phyloP scores from a whole-genome alignment of 2,888 invertebrate species.

The Drosophila cracens region DNA sequence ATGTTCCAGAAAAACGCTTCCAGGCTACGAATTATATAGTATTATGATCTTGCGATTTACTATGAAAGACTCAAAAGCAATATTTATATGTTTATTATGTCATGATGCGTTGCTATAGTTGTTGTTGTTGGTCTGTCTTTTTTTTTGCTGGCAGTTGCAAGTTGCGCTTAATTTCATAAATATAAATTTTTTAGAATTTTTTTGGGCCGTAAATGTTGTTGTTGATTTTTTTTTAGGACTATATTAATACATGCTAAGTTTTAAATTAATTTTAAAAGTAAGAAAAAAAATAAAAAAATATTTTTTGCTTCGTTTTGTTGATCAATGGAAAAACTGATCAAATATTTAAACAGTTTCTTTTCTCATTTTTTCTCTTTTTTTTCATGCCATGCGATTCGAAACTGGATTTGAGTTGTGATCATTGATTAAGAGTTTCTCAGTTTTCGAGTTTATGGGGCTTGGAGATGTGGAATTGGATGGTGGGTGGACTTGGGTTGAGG shows the following conservation, averaged over 20 bases:
- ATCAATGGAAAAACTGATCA: slow-evolving; percentile 19
- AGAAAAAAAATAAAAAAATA: slow-evolving; percentile 61
- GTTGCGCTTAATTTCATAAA: slow-evolving; percentile 43
- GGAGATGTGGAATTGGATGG: background rate
- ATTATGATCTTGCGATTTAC: slow-evolving; percentile 29
- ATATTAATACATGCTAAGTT: slow-evolving; percentile 59
- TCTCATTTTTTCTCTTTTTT: background rate
- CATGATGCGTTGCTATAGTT: slow-evolving; percentile 37
- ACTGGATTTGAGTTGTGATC: slow-evolving; percentile 84
- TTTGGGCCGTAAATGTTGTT: slow-evolving; percentile 18
- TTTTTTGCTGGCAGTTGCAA: slow-evolving; percentile 51
- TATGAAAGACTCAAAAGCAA: slow-evolving; percentile 82
- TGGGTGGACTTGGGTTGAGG: background rate
- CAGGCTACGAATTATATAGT: slow-evolving; percentile 31
- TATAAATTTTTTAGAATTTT: slow-evolving; percentile 16
- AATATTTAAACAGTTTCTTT: slow-evolving; percentile 15
- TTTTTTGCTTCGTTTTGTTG: slow-evolving; percentile 14
- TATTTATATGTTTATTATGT: slow-evolving; percentile 51
- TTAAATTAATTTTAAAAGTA: slow-evolving; percentile 67
- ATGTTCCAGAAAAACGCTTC: slow-evolving; percentile 39
- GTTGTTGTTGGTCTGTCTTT: slow-evolving; percentile 26
- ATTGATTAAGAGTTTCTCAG: slow-evolving; percentile 73
- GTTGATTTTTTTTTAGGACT: slow-evolving; percentile 28
- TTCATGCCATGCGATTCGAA: slow-evolving; percentile 30
- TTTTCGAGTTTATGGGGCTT: background rate